Evolutionary conservation across 1,140 invertebrate species (phyloP), one percentile per base, ranked within the genome.

Genomic region (Globodera rostochiensis): DNA sequence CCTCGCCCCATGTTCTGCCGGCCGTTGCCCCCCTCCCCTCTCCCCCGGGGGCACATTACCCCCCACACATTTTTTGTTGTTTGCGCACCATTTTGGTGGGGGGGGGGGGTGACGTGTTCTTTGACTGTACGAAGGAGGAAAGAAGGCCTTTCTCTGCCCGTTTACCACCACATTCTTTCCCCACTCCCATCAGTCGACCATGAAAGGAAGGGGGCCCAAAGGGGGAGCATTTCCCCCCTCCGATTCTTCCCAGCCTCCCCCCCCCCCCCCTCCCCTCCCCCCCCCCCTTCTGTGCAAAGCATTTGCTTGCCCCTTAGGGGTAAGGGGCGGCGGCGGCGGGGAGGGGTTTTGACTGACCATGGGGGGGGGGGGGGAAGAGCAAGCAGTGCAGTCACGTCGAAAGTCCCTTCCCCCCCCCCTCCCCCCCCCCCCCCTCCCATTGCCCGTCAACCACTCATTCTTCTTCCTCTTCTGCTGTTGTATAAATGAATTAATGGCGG

Each of bases 401-500:
- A 13, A 15, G 11, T 5, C 15, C 19, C 13, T 1, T 1, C 57
- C 57, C 57, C 19, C 74, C 45, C 15, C 74, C 49, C 19, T 64
- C 75, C 67, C 57, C n/a, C 75, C 25, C 46, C 73, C 46, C 11
- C 15, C 13, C 13, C 11, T 25, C 21, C 73, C 15, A 45, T 50
- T 50, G 7, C 50, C 50, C 50, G 6, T 50, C 50, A 64, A 78
- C 64, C 60, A 19, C 46, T 36, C 60, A 36, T 77, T 50, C 45
- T 36, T 66, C 45, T 25, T 77, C 57, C 75, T 15, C 25, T 49
- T 25, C 60, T 25, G 49, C 50, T 50, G 49, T 21, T 60, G 46
- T 47, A 78, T 78, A 78, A 78, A 78, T 78, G 70, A 78, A 78
- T 78, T 78, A 78, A 78, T 78, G 76, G 76, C 57, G 57, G 64